A percentile compares a stretch with the other conserved stretches of the same genome.
These are phyloP conservation scores for Porites lobata DNA, from an alignment of 92 coral and sea anemone species.

Conservation along the genomic window DNA sequence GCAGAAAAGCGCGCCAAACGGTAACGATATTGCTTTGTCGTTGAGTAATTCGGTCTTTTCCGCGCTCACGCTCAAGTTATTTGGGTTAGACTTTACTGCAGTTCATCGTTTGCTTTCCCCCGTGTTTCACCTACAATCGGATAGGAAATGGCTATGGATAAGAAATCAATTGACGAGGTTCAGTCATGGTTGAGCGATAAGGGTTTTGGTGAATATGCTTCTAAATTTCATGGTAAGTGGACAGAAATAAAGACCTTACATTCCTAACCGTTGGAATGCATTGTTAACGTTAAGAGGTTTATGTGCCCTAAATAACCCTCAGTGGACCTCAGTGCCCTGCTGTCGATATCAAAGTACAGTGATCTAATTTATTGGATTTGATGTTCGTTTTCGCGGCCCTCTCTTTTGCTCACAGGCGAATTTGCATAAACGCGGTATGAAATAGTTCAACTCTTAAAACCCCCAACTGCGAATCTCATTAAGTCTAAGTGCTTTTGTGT, in stretches of 20 bases:
- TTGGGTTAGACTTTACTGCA: too few species aligned
- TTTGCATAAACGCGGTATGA: not conserved
- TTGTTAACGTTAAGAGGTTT: too few species aligned
- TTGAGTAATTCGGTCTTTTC: too few species aligned
- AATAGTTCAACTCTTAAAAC: not conserved
- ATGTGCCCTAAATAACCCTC: too few species aligned
- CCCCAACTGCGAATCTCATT: not conserved
- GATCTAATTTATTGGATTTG: not conserved
- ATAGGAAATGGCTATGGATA: too few species aligned
- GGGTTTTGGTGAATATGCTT: slow-evolving; percentile 4
- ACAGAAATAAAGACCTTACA: not conserved
- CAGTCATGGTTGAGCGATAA: slow-evolving; percentile 3
- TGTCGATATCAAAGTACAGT: too few species aligned
- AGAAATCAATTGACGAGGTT: not conserved
- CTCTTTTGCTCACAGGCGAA: not conserved
- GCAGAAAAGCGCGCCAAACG: too few species aligned
- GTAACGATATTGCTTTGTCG: too few species aligned
- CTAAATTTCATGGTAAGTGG: slow-evolving; percentile 5
- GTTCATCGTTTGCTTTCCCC: too few species aligned
- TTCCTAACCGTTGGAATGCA: not conserved
- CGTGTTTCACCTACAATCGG: too few species aligned
- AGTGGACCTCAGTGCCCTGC: too few species aligned
- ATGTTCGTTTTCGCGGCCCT: not conserved
- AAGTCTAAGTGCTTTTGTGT: not conserved
- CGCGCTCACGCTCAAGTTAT: too few species aligned